Evolutionary conservation across 2,113 vertebrate genomes (phyloP), one percentile per base, ranked within the genome.

Genomic region (Lepus timidus): DNA sequence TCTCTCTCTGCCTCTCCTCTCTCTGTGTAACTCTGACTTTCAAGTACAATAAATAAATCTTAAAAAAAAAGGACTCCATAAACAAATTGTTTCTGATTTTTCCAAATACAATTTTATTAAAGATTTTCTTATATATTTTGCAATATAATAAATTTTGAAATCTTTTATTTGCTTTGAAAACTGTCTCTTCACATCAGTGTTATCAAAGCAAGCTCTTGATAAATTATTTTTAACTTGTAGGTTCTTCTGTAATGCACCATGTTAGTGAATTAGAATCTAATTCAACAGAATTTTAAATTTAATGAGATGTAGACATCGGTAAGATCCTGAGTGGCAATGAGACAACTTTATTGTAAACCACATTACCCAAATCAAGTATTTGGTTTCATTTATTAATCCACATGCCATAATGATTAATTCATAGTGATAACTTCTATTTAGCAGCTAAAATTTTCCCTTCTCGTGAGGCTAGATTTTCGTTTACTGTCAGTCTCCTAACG

Each of bases 341-440:
- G 94, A 96, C 95, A 39, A 61, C 87, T 96, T 95, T 96, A 39
- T 62, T 83, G 11, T 64, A 96, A 97, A 93, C 90, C 67, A 89
- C 88, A 36, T 91, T 74, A 88, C 52, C 6, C 33, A 95, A 85
- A 74, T 94, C 9, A 89, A 52, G 6, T 93, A 88, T 96, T 87
- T 91, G 4, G 10, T 96, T 97, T 96, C 85, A n/a, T 90, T 95
- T 95, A 93, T 94, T 92, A 92, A 90, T n/a, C 52, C 20, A 33
- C 52, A 93, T 17, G 90, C 58, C 67, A 95, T 92, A 96, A 95
- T 71, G 58, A 55, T 97, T 96, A 94, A 97, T 94, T 97, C 91
- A 97, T 97, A 9, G 33, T 82, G 80, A 96, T 95, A 95, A 94
- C 93, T 76, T 93, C 52, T 67, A 93, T 92, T 68, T 88, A 93